Base-by-base conservation (phyloP, 1,140 invertebrate species). In the Drosophila kanapiae region DNA sequence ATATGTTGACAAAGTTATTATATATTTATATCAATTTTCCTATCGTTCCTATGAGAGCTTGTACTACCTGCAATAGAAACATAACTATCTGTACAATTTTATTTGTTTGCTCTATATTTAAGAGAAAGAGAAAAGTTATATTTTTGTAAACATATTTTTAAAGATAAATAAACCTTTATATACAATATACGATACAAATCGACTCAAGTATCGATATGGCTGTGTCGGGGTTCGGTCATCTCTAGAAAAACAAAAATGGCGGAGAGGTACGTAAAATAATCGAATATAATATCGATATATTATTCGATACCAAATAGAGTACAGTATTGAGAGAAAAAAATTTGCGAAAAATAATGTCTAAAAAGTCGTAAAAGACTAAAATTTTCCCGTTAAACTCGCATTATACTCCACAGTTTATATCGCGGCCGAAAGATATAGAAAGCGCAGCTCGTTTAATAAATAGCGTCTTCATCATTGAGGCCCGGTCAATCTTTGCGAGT, bases 161-260 rank as follows among this genome's bases (percentile, higher is more conserved):
- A n/a, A n/a, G n/a, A n/a, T n/a, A n/a, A n/a, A n/a, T n/a, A n/a
- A n/a, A n/a, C n/a, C n/a, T n/a, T n/a, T n/a, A n/a, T n/a, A n/a
- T n/a, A n/a, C n/a, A n/a, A n/a, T 23, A 23, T 31, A 7, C 31
- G 31, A 31, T 31, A 8, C 31, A 31, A 31, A 31, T 31, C 31
- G 31, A 31, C 1, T 31, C 31, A 35, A 35, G 9, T 35, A 35
- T 35, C 33, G 33, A 33, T 33, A 33, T 33, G 33, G 1, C 33
- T 7, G 7, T 33, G 33, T 37, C 11, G 37, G 8, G 45, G 14
- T 10, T 29, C 31, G 13, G 31, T 3, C 77, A 77, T 76, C 81
- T 62, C 80, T 61, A 85, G 42, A 53, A 85, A 85, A 85, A 85
- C 78, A 85, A 85, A 85, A 75, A 85, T 85, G 82, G 82, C 82